Evolutionary conservation across 2,888 invertebrate genomes (phyloP).

Genomic region (Monochamus alternatus): DNA sequence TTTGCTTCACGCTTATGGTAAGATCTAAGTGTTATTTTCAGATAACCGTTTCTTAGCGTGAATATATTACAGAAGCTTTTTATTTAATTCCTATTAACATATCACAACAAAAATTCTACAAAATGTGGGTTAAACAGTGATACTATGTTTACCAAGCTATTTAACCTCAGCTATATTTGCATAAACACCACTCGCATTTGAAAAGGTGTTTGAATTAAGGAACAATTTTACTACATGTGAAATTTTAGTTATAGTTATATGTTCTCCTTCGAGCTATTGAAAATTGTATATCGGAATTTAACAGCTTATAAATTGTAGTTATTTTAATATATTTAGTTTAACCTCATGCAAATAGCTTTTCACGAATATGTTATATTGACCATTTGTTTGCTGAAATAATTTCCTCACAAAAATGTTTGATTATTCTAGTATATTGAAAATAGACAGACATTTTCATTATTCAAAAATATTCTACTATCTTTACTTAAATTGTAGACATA

Average conservation of each 20-base stretch:
- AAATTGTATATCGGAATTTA: not conserved
- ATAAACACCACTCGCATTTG: constrained; percentile 12
- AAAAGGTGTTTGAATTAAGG: not conserved
- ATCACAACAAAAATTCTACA: constrained; percentile 28
- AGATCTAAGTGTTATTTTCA: constrained; percentile 30
- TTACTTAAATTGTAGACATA: too few relatives aligned
- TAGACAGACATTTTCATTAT: too few relatives aligned
- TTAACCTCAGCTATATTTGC: constrained; percentile 4
- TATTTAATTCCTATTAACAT: constrained; percentile 38
- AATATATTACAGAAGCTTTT: constrained; percentile 39
- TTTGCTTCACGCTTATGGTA: constrained; percentile 19
- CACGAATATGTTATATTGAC: too few relatives aligned
- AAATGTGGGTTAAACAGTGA: constrained; percentile 33
- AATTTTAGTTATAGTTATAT: not conserved
- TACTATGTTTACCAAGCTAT: not conserved
- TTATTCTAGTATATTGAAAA: not conserved
- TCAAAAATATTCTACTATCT: too few relatives aligned
- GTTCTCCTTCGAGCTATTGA: not conserved
- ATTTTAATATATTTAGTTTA: not conserved
- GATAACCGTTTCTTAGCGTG: constrained; percentile 33
- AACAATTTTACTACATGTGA: constrained; percentile 3
- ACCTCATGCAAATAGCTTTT: not conserved
- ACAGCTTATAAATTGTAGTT: not conserved
- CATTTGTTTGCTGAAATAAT: not conserved
- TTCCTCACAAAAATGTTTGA: not conserved